Evolutionary conservation across 2,888 invertebrate species (phyloP).

Genomic region (Drosophila cognata): DNA sequence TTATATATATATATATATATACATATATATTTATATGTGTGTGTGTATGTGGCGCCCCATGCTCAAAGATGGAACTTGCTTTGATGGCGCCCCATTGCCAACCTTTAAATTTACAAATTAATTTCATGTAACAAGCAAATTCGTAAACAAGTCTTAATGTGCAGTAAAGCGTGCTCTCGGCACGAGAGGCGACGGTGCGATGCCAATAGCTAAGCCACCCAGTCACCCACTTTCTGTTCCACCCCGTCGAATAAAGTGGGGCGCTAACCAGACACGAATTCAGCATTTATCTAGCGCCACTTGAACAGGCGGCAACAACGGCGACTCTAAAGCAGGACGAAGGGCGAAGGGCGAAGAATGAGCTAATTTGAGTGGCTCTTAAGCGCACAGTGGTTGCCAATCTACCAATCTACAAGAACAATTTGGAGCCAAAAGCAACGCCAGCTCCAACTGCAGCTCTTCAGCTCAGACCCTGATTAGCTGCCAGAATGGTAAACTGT

Average conservation of each 20-base stretch:
- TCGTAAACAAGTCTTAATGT: slow-evolving; percentile 82
- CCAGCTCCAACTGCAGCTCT: not conserved
- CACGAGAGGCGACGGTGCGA: slow-evolving; percentile 35
- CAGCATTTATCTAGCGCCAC: slow-evolving; percentile 81
- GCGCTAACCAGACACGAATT: slow-evolving; percentile 81
- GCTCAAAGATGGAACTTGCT: slow-evolving; percentile 19
- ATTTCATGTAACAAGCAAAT: slow-evolving; percentile 81
- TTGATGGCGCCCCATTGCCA: slow-evolving; percentile 51
- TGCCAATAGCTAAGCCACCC: slow-evolving; percentile 3
- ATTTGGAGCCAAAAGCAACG: not conserved
- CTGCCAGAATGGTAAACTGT: not conserved
- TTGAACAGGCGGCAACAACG: slow-evolving; percentile 53
- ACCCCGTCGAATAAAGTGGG: slow-evolving; percentile 74
- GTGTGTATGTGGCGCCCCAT: not conserved
- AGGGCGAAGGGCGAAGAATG: slow-evolving; percentile 38
- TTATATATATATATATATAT: not conserved
- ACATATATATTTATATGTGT: not conserved
- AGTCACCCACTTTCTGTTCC: slow-evolving; percentile 24
- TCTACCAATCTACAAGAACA: slow-evolving; percentile 4
- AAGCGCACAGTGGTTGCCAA: slow-evolving; percentile 74
- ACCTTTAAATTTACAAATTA: slow-evolving; percentile 81
- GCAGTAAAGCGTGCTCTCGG: slow-evolving; percentile 75
- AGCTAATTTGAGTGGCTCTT: slow-evolving; percentile 78
- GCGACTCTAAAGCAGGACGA: slow-evolving; percentile 45
- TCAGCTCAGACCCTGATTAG: not conserved